These are phyloP conservation scores for Hyposoter dolosus DNA, from an alignment of 2,888 invertebrate genomes.

Conservation along the genomic window DNA sequence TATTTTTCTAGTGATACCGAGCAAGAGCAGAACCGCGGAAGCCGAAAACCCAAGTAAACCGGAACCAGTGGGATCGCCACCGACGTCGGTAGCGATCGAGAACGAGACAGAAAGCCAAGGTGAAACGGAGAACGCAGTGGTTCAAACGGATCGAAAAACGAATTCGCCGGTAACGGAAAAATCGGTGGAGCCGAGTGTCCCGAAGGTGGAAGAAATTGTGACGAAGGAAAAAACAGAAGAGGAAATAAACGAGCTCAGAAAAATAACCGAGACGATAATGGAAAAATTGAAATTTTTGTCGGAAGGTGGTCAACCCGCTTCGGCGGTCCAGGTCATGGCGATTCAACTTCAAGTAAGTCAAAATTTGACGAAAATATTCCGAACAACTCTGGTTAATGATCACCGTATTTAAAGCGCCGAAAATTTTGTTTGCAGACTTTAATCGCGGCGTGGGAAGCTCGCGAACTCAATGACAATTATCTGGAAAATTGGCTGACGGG, in stretches of 20 bases:
- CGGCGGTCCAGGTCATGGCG: slow-evolving; percentile 87
- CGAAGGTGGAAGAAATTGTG: slow-evolving; percentile 62
- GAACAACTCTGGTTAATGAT: neutral
- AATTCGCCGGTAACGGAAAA: slow-evolving; percentile 56
- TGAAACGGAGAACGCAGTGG: slow-evolving; percentile 53
- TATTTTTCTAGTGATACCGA: slow-evolving; percentile 75
- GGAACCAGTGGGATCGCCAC: slow-evolving; percentile 65
- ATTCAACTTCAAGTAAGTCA: slow-evolving; percentile 87
- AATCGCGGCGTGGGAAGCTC: slow-evolving; percentile 87
- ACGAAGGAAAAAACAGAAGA: slow-evolving; percentile 69
- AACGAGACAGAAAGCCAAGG: slow-evolving; percentile 79
- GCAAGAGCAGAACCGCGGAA: slow-evolving; percentile 72
- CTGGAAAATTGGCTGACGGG: slow-evolving; percentile 87
- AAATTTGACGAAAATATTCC: neutral
- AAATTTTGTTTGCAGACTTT: slow-evolving; percentile 86
- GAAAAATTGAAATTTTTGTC: slow-evolving; percentile 87
- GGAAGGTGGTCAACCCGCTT: slow-evolving; percentile 86
- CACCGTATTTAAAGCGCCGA: neutral
- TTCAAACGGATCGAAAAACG: slow-evolving; percentile 59
- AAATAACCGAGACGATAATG: slow-evolving; percentile 85
- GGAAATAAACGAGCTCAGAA: slow-evolving; percentile 84
- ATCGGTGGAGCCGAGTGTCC: slow-evolving; percentile 1
- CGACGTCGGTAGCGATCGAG: slow-evolving; percentile 46
- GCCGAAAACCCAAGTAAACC: slow-evolving; percentile 64
- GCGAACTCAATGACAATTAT: slow-evolving; percentile 87